Evolutionary conservation across 2,888 invertebrate species (phyloP), one percentile per base, ranked within the genome.

Genomic region (Sinhomidia bicolor): DNA sequence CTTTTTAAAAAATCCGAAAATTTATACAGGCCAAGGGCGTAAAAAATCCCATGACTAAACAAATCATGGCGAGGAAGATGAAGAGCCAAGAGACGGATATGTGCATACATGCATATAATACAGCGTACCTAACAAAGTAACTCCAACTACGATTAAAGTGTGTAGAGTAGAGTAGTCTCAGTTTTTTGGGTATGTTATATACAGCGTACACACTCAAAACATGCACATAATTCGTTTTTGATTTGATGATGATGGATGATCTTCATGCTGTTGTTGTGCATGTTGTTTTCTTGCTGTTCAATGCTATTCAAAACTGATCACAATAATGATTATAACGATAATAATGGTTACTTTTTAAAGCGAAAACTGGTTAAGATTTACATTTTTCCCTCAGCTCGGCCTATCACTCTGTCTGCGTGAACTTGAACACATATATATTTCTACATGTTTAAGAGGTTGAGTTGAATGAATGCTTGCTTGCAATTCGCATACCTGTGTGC

Each of bases 1-100:
- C 36, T 68, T 68, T 36, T 17, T 36, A 32, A 36, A 36, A 57
- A 74, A 74, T 47, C 74, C 74, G 74, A 68, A 78, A 78, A 78
- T 78, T 78, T 78, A 78, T 78, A 54, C 51, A 78, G 78, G 78
- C 78, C 78, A 78, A 78, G 78, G 78, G 78, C 78, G 36, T 78
- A 78, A 78, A 78, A 78, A 32, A 29, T 57, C 47, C 51, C 47
- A 76, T 47, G 44, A 76, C 44, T 47, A 47, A 78, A 78, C 65
- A 68, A 78, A 78, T 76, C 47, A 76, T 76, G 1, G 65, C 9
- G 36, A 36, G 7, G 36, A 68, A 36, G 65, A 36, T 36, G 65
- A 51, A 51, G n/a, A 68, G 36, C 4, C 17, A 68, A n/a, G 36
- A 36, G 32, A 23, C 14, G 23, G 32, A 17, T 68, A 17, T n/a